A percentile compares a stretch with the other conserved stretches of the same genome.
Conservation (phyloP, 1,140 invertebrate species). For the Drosophila orena region DNA sequence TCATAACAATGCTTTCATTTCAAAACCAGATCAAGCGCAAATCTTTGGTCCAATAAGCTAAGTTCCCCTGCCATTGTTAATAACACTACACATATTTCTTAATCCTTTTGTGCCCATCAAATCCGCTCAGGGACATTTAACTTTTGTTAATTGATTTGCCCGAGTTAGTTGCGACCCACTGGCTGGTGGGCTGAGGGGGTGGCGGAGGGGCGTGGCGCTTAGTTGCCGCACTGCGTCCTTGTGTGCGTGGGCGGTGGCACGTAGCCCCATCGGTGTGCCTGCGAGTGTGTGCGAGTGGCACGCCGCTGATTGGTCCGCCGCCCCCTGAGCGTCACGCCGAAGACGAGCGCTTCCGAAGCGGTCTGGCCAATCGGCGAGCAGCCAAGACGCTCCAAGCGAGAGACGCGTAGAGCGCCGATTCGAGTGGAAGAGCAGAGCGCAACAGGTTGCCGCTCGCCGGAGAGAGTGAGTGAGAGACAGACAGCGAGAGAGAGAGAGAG, state of each 20-base stretch:
- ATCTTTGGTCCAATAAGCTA: too few species aligned
- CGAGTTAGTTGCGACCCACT: too few species aligned
- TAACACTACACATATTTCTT: too few species aligned
- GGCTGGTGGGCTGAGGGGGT: too few species aligned
- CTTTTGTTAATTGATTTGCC: too few species aligned
- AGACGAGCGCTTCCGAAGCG: constrained; percentile 27
- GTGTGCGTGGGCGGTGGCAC: background rate
- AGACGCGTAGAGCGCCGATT: constrained; percentile 9
- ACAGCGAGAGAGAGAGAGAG: background rate
- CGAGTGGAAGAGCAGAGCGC: constrained; percentile 26
- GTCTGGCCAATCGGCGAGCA: background rate
- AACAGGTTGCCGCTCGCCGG: constrained; percentile 23
- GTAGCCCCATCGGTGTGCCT: background rate
- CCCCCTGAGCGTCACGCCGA: constrained; percentile 6
- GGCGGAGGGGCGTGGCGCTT: too few species aligned
- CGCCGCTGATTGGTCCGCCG: constrained; percentile 6
- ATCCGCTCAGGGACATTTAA: too few species aligned
- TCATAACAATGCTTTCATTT: too few species aligned
- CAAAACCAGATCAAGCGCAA: too few species aligned
- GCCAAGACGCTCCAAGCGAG: background rate
- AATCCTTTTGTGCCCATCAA: too few species aligned
- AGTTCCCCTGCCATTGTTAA: too few species aligned
- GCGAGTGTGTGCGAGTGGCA: background rate
- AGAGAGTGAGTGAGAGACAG: background rate
- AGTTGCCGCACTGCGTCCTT: too few species aligned